These are phyloP conservation scores for Epiblema foenella DNA, from an alignment of 2,888 invertebrate genomes.

Conservation along the genomic window DNA sequence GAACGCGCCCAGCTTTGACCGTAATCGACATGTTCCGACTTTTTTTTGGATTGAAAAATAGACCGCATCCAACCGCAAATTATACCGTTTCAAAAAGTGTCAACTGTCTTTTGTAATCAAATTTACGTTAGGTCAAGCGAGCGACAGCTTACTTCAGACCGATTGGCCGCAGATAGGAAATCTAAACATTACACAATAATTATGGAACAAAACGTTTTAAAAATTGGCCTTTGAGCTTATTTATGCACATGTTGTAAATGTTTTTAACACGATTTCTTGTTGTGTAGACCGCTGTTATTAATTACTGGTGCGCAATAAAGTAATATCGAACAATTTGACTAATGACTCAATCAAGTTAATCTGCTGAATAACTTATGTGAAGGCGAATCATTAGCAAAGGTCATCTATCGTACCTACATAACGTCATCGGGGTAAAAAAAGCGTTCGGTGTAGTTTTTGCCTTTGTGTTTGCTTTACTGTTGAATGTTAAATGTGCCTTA, in stretches of 20 bases:
- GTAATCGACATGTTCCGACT: conserved; percentile 20
- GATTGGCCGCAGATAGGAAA: conserved; percentile 63
- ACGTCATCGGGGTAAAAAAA: conserved; percentile 44
- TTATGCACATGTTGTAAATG: conserved; percentile 30
- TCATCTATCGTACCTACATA: conserved; percentile 37
- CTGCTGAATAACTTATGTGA: conserved; percentile 51
- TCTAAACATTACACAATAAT: conserved; percentile 58
- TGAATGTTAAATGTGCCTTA: neutral
- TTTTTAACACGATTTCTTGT: conserved; percentile 32
- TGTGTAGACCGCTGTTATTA: conserved; percentile 39
- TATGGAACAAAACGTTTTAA: conserved; percentile 49
- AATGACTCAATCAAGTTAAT: conserved; percentile 53
- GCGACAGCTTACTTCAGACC: conserved; percentile 63
- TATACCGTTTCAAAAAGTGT: conserved; percentile 55
- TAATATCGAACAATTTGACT: conserved; percentile 48
- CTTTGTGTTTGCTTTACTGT: conserved; percentile 15
- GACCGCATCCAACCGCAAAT: conserved; percentile 55
- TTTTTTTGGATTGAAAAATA: conserved; percentile 48
- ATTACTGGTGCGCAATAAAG: conserved; percentile 47
- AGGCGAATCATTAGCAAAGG: conserved; percentile 46
- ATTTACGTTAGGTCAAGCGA: conserved; percentile 60
- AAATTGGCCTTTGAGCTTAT: conserved; percentile 34
- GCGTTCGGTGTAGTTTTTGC: conserved; percentile 22
- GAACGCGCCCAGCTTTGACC: neutral
- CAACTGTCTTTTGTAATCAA: conserved; percentile 64